Base-by-base conservation (phyloP, 2,888 invertebrate species). In the Tyria jacobaeae region DNA sequence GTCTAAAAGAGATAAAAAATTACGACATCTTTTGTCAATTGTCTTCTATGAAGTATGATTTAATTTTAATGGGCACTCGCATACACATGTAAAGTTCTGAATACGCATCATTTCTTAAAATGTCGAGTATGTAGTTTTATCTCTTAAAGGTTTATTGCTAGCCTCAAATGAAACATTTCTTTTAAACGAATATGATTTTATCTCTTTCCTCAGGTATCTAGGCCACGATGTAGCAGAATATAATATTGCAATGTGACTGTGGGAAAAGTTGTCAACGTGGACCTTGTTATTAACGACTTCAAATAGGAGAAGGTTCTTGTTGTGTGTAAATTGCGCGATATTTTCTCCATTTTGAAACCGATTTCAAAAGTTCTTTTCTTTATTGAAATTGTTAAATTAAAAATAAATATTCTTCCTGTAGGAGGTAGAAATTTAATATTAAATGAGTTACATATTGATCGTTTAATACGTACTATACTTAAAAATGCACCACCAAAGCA, bases 21-120 rank as follows among this genome's bases (percentile, higher is more conserved):
- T 41, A 41, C 41, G 41, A 41, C 41, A 41, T 41, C 41, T 41
- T 39, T 41, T 41, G 17, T 17, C 17, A 41, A 41, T n/a, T 41
- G 41, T 17, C 17, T 9, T 17, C 41, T 17, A 17, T 39, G n/a
- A 39, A 39, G 7, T 3, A 41, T 41, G 41, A 41, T 41, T 41
- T 41, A 41, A 41, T 10, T 15, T 17, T 41, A 41, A 41, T 41
- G 17, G 9, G 17, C 41, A 41, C 7, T 39, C 39, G 17, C 41
- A 31, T 17, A 41, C 41, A 17, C 41, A 17, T n/a, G n/a, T n/a
- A n/a, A n/a, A n/a, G 41, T 17, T 17, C 17, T 41, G 41, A 41
- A 7, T 1, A 41, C 2, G n/a, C n/a, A n/a, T n/a, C 6, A 1
- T 41, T 41, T 17, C 9, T 27, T 27, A 3, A 27, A 27, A 27